Evolutionary conservation across 1,140 invertebrate genomes (phyloP).

Genomic region (Eriocheir sinensis): DNA sequence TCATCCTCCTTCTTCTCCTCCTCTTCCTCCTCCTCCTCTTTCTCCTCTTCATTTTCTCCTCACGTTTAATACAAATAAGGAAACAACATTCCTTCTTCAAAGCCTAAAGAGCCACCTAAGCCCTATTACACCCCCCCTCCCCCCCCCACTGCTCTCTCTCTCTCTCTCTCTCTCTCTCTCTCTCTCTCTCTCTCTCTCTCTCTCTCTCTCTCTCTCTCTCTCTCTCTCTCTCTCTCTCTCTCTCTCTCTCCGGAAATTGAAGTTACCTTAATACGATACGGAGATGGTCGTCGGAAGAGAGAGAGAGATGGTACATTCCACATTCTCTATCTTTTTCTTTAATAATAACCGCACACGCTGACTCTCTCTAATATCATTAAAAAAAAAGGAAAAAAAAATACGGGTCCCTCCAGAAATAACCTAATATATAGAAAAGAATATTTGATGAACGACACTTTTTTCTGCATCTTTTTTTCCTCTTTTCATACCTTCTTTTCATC

Average conservation of each 20-base stretch:
- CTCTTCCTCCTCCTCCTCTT: slow-evolving; percentile 17
- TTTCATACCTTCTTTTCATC: too few species aligned
- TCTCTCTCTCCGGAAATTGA: neutral
- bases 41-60: neutral
- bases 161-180: neutral
- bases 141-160: neutral
- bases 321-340: neutral
- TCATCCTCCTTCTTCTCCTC: neutral
- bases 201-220: neutral
- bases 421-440: too few species aligned
- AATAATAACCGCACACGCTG: neutral
- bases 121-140: neutral
- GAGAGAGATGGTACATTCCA: too few species aligned
- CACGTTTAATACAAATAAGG: neutral
- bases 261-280: too few species aligned
- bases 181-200: slow-evolving; percentile 11
- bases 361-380: too few species aligned
- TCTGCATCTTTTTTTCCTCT: too few species aligned
- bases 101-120: neutral
- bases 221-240: neutral
- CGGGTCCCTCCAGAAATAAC: too few species aligned
- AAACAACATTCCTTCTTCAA: neutral
- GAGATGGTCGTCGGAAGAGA: too few species aligned
- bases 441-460: too few species aligned
- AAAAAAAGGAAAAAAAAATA: too few species aligned